Percentiles rank a stretch among this genome's conserved stretches.
These are phyloP conservation scores for Trichechus manatus DNA, from an alignment of 2,113 vertebrate genomes.

Conservation along the genomic window DNA sequence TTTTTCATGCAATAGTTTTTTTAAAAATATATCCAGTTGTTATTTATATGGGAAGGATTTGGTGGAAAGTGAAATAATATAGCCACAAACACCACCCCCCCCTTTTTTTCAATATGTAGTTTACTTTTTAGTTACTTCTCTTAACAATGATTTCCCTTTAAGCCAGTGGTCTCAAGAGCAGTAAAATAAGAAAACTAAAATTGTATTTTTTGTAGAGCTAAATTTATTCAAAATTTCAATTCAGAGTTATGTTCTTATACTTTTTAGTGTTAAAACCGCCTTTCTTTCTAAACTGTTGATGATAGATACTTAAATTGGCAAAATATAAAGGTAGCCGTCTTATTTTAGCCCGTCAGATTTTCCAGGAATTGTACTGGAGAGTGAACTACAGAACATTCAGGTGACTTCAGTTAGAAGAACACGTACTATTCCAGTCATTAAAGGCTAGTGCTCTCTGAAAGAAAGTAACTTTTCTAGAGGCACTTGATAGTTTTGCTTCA, in stretches of 20 bases:
- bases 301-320: neutral
- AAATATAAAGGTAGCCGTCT: neutral
- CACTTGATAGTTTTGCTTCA: neutral
- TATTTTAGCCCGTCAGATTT: neutral
- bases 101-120: neutral
- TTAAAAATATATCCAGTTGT: neutral
- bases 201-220: neutral
- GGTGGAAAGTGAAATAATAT: neutral
- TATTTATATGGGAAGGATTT: neutral
- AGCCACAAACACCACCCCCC: neutral
- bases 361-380: neutral
- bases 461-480: neutral
- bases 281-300: neutral
- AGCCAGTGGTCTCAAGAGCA: neutral
- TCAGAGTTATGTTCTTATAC: neutral
- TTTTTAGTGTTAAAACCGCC: neutral
- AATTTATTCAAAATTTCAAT: conserved; percentile 34
- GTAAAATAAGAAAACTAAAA: neutral
- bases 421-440: neutral
- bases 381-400: neutral
- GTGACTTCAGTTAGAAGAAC: neutral
- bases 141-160: neutral
- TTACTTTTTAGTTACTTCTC: conserved; percentile 17
- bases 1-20: neutral
- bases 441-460: neutral